phyloP scores from a whole-genome alignment of 2,888 invertebrate species.

The Lissocephala sabroskyi region DNA sequence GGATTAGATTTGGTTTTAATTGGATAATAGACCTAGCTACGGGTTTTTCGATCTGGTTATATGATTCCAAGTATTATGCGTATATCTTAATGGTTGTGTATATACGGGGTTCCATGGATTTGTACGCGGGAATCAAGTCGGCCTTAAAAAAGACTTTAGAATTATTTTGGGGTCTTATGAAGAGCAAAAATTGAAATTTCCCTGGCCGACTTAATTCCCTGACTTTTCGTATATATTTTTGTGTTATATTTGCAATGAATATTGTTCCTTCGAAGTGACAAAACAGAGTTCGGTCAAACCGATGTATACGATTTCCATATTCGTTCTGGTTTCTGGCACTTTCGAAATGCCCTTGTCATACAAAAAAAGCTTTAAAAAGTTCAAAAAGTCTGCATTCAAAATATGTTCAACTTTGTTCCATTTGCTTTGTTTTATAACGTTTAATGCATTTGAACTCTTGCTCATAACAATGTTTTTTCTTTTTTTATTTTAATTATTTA shows the following conservation, averaged over 20 bases:
- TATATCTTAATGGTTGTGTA: neutral
- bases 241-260: neutral
- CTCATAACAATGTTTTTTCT: constrained; percentile 50
- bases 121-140: no score
- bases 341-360: neutral
- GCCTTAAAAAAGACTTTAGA: no score
- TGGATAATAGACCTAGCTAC: constrained; percentile 53
- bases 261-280: neutral
- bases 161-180: no score
- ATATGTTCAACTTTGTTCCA: constrained; percentile 57
- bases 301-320: neutral
- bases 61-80: neutral
- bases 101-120: neutral
- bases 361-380: constrained; percentile 50
- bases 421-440: constrained; percentile 43
- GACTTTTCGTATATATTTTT: neutral
- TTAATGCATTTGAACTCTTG: constrained; percentile 58
- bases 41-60: constrained; percentile 11
- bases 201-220: no score
- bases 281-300: neutral
- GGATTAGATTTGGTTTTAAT: constrained; percentile 28
- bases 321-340: neutral
- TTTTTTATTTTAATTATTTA: constrained; percentile 7
- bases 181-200: no score
- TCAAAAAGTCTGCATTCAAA: constrained; percentile 48